Evolutionary conservation across 2,113 vertebrate species (phyloP), one percentile per base, ranked within the genome.

Genomic region (Siphamia tubifer): DNA sequence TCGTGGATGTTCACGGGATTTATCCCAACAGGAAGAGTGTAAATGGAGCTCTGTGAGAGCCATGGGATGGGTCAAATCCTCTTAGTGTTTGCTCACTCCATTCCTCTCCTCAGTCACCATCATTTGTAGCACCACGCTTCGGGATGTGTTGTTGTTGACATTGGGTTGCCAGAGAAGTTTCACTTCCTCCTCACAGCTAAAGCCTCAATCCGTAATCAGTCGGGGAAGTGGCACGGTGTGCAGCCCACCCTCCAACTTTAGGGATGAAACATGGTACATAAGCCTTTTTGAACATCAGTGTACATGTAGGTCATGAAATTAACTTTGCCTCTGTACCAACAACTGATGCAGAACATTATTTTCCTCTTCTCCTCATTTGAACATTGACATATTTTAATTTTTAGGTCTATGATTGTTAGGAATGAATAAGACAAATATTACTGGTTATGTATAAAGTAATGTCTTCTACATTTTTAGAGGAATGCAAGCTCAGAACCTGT

Each of bases 11-110:
- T 28, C 0, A 2, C 34, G 63, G 52, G 73, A 63, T 77, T 62
- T 47, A 27, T 73, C n/a, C 25, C 43, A 65, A 44, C 13, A 58
- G 47, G 35, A 66, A 63, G 36, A 44, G 67, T 55, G 67, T 55
- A 64, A 74, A 48, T 66, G 45, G 13, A 76, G 56, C 54, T 67
- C 21, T 30, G 44, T 35, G 65, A 70, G 61, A 45, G 53, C 38
- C 68, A 77, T 4, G 27, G 49, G 51, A 54, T 43, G 58, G 66
- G 31, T 79, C 30, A 73, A 79, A 85, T 82, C 73, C 76, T 84
- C 67, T 86, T 74, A 62, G 60, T 23, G 43, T 49, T 75, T 16
- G 42, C 57, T 78, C 69, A 44, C 42, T 57, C 49, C 28, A 11
- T 44, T 55, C 43, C 66, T 43, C 34, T 44, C 23, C 25, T 30